These are phyloP conservation scores for Phalacrocorax aristotelis DNA, from an alignment of 2,113 vertebrate genomes.

Conservation along the genomic window DNA sequence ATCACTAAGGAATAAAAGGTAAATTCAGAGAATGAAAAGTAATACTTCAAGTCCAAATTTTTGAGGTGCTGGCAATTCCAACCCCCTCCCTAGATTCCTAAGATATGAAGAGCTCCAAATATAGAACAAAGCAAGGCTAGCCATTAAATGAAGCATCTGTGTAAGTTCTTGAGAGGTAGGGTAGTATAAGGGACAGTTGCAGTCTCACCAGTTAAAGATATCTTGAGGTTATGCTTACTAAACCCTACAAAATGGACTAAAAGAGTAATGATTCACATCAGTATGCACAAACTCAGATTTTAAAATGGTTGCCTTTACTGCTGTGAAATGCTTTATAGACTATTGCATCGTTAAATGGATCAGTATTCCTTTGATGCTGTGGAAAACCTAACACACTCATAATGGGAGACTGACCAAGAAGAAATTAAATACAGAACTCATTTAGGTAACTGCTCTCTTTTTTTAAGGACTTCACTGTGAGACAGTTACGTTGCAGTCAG, in stretches of 20 bases:
- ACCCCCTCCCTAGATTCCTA: not conserved
- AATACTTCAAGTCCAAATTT: not conserved
- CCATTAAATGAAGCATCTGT: not conserved
- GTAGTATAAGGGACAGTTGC: not conserved
- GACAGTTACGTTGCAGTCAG: not conserved
- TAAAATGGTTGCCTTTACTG: not conserved
- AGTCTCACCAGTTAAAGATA: not conserved
- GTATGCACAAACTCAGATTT: not conserved
- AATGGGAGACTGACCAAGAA: not conserved
- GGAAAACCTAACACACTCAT: not conserved
- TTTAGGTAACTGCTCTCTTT: not conserved
- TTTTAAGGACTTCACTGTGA: not conserved
- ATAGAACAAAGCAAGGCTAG: not conserved
- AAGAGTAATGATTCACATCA: not conserved
- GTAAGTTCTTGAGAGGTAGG: not conserved
- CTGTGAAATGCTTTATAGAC: conserved; percentile 31
- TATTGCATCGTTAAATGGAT: not conserved
- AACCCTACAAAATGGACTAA: not conserved
- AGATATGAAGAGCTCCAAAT: not conserved
- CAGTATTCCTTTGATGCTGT: not conserved
- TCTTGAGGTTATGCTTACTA: not conserved
- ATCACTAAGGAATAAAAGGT: not conserved
- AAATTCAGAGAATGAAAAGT: not conserved
- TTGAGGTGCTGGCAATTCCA: not conserved
- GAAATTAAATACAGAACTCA: not conserved